Evolutionary conservation across 2,113 vertebrate genomes (phyloP).

Genomic region (Leucoraja erinaceus): DNA sequence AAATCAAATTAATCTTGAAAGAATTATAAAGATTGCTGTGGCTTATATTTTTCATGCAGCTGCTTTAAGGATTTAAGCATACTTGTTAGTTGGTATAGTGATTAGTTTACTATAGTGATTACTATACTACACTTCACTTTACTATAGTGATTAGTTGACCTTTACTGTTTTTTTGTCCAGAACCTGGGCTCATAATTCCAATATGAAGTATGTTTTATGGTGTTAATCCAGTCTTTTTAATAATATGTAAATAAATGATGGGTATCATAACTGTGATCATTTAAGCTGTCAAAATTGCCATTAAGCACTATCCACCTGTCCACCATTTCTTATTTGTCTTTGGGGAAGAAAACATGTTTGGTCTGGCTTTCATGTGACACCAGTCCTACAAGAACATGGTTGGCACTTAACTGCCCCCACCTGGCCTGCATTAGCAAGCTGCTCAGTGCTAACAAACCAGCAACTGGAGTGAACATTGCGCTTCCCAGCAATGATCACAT

Average conservation of each 20-base stretch:
- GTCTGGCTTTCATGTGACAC: background rate
- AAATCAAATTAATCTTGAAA: background rate
- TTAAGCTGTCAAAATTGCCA: background rate
- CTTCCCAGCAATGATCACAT: background rate
- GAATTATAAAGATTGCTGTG: background rate
- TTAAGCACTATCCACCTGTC: background rate
- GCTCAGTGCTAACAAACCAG: background rate
- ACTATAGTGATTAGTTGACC: background rate
- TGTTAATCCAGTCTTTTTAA: background rate
- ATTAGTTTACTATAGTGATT: background rate
- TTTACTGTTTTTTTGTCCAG: background rate
- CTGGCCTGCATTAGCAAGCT: too few relatives aligned
- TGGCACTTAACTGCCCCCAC: background rate
- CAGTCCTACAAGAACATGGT: background rate
- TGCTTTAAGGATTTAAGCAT: background rate
- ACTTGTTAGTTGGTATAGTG: background rate
- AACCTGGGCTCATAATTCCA: too few relatives aligned
- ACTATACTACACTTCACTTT: too few relatives aligned
- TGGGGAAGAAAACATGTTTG: background rate
- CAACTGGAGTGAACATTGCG: background rate
- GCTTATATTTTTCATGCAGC: background rate
- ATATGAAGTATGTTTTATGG: background rate
- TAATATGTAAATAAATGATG: background rate
- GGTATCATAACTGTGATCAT: background rate
- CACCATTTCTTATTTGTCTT: background rate